A percentile compares a stretch with the other conserved stretches of the same genome.
Evolutionary conservation across 2,888 invertebrate species (phyloP).

Genomic region (Matsumyia berberina): DNA sequence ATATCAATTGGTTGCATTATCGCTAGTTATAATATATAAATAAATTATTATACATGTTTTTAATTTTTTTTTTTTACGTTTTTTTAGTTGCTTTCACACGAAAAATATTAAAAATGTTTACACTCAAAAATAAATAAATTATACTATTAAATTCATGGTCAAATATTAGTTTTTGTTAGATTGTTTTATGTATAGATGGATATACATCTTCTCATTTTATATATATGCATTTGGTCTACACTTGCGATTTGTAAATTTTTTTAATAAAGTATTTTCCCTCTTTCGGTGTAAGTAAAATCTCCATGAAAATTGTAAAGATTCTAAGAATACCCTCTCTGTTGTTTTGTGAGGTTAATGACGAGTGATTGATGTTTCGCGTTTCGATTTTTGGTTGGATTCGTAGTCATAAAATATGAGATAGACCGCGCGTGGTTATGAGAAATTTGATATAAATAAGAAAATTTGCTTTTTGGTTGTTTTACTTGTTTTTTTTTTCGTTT

Average conservation of each 20-base stretch:
- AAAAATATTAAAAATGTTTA: slow-evolving; percentile 44
- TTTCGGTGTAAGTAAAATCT: slow-evolving; percentile 51
- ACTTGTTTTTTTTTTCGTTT: slow-evolving; percentile 33
- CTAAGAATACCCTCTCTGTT: slow-evolving; percentile 12
- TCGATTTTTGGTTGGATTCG: slow-evolving; percentile 8
- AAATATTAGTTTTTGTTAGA: slow-evolving; percentile 30
- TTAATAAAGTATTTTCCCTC: slow-evolving; percentile 4
- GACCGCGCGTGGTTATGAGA: slow-evolving; percentile 22
- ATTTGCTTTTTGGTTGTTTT: slow-evolving; percentile 44
- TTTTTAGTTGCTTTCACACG: slow-evolving; percentile 74
- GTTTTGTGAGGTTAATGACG: slow-evolving; percentile 33
- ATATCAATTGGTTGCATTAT: slow-evolving; percentile 31
- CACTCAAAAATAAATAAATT: slow-evolving; percentile 46
- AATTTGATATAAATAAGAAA: slow-evolving; percentile 56
- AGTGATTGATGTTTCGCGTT: slow-evolving; percentile 25
- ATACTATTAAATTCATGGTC: slow-evolving; percentile 36
- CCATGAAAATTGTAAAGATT: slow-evolving; percentile 49
- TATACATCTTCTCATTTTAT: slow-evolving; percentile 13
- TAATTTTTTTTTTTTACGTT: slow-evolving; percentile 56
- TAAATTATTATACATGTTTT: slow-evolving; percentile 11
- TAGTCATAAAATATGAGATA: slow-evolving; percentile 12
- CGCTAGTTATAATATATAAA: not conserved
- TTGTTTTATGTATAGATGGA: not conserved
- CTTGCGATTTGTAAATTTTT: slow-evolving; percentile 41
- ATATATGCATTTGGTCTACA: slow-evolving; percentile 47